phyloP scores from a whole-genome alignment of 1,140 invertebrate species.

The Schlechtendalia chinensis region DNA sequence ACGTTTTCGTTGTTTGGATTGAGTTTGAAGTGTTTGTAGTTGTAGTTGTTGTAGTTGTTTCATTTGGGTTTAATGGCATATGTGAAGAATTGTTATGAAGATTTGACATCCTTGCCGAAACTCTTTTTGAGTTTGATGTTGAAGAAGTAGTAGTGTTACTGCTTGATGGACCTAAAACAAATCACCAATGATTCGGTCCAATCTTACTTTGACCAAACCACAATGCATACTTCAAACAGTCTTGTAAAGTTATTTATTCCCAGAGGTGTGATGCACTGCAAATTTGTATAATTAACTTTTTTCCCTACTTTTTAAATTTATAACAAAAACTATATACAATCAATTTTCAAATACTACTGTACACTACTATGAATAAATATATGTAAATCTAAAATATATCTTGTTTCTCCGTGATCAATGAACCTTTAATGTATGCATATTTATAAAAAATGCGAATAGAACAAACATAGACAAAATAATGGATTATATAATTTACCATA shows the following conservation, averaged over 20 bases:
- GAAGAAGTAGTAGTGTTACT: background rate
- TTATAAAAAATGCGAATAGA: background rate
- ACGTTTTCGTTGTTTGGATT: background rate
- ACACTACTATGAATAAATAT: slow-evolving; percentile 21
- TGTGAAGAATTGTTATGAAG: slow-evolving; percentile 14
- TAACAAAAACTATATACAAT: slow-evolving; percentile 7
- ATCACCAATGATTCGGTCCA: slow-evolving; percentile 46
- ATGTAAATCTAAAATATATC: background rate
- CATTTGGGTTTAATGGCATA: slow-evolving; percentile 18
- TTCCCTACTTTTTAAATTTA: background rate
- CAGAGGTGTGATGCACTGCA: slow-evolving; percentile 21
- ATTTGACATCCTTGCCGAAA: slow-evolving; percentile 36
- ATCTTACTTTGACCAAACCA: slow-evolving; percentile 34
- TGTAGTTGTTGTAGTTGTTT: background rate
- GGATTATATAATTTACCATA: background rate
- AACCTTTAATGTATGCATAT: background rate
- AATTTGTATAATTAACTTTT: background rate
- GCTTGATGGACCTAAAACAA: slow-evolving; percentile 38
- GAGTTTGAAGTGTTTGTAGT: background rate
- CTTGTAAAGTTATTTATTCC: slow-evolving; percentile 30
- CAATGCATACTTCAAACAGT: slow-evolving; percentile 37
- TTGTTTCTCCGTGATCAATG: background rate
- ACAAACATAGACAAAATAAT: slow-evolving; percentile 3
- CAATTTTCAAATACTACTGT: slow-evolving; percentile 9
- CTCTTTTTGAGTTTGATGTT: slow-evolving; percentile 6